These are phyloP conservation scores for Centroberyx gerrardi DNA, from an alignment of 2,797 vertebrate species.

Conservation along the genomic window DNA sequence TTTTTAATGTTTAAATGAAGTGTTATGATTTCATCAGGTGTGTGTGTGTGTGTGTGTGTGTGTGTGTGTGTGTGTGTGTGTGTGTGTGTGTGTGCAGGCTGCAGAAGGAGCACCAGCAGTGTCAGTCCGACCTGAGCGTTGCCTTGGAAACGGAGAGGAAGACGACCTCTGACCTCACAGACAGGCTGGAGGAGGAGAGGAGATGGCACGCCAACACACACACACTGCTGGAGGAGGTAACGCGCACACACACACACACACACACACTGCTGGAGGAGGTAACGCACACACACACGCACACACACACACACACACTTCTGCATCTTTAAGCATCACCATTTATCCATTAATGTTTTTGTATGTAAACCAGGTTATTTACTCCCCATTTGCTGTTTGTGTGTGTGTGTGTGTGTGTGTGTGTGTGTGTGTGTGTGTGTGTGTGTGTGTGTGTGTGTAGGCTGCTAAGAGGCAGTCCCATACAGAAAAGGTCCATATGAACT, in stretches of 20 bases:
- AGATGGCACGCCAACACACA: slow-evolving; percentile 31
- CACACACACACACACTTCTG: background rate
- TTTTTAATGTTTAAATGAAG: too few relatives aligned
- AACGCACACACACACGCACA: slow-evolving; percentile 13
- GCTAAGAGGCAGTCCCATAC: background rate
- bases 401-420: slow-evolving; percentile 11
- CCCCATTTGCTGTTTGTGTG: background rate
- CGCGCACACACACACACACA: slow-evolving; percentile 15
- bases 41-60: background rate
- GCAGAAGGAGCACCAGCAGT: slow-evolving; percentile 52
- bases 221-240: slow-evolving; percentile 66
- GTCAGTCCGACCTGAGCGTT: slow-evolving; percentile 35
- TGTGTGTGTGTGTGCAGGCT: slow-evolving; percentile 53
- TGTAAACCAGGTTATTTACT: too few relatives aligned
- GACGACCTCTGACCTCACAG: slow-evolving; percentile 58
- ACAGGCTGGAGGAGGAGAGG: slow-evolving; percentile 59
- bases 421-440: slow-evolving; percentile 23
- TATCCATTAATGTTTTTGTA: too few relatives aligned
- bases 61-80: slow-evolving; percentile 27
- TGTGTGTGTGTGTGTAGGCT: slow-evolving; percentile 37
- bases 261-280: slow-evolving; percentile 65
- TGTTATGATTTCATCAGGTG: background rate
- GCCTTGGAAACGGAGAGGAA: slow-evolving; percentile 63
- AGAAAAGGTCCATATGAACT: slow-evolving; percentile 24
- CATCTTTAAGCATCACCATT: too few relatives aligned